These are phyloP conservation scores for Apamea monoglypha DNA, from an alignment of 2,888 invertebrate species.

Conservation along the genomic window DNA sequence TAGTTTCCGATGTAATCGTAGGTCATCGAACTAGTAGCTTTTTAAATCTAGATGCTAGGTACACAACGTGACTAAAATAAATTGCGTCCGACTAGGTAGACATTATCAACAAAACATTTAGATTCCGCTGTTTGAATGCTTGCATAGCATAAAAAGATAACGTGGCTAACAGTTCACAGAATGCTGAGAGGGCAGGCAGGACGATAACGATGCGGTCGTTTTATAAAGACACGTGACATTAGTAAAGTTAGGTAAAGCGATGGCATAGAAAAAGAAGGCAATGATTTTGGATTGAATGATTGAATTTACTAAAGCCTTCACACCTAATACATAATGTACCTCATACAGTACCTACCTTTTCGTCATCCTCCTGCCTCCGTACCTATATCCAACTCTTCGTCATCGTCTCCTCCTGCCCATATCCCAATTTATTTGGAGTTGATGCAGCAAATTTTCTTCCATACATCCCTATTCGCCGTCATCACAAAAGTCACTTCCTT, in stretches of 20 bases:
- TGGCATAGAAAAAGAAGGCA: neutral
- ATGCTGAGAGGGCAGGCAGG: neutral
- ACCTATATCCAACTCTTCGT: too few relatives aligned
- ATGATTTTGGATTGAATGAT: neutral
- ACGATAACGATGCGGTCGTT: neutral
- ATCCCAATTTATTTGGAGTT: neutral
- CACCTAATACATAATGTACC: neutral
- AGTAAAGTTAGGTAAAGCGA: neutral
- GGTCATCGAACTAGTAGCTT: slow-evolving; percentile 36
- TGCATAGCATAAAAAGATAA: neutral
- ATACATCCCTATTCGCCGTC: neutral
- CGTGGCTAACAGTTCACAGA: neutral
- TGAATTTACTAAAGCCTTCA: neutral
- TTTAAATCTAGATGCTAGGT: slow-evolving; percentile 14
- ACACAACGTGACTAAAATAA: slow-evolving; percentile 37
- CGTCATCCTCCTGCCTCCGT: neutral
- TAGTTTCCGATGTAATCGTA: slow-evolving; percentile 16
- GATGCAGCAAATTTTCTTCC: neutral
- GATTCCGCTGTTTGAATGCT: neutral
- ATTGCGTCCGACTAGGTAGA: slow-evolving; percentile 3
- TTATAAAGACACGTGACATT: neutral
- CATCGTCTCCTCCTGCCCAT: neutral
- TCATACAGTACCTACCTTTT: too few relatives aligned
- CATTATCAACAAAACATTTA: neutral
- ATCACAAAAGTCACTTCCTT: neutral